Evolutionary conservation across 2,888 invertebrate genomes (phyloP), one percentile per base, ranked within the genome.

Genomic region (Sussaba pulchella): DNA sequence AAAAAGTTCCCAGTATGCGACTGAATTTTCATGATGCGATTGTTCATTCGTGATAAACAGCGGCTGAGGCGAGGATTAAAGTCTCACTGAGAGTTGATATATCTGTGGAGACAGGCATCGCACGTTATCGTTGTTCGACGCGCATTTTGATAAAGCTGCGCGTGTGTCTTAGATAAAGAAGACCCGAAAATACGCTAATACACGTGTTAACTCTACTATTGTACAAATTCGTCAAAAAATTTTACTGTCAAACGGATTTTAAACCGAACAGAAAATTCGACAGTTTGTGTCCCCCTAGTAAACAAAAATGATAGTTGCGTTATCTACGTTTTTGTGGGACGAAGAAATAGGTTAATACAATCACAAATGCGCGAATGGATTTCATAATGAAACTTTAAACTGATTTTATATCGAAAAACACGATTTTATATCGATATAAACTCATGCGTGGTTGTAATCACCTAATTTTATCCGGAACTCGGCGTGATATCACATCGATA

Each of bases 141-240:
- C 43, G 57, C 70, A n/a, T 43, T 43, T 43, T 41, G 70, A 70
- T 70, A 70, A 70, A 41, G 24, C 70, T 19, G 43, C 57, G 12
- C 45, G 43, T 70, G 70, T 57, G 26, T 17, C 17, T 12, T 17
- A 45, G 57, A 70, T 57, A 57, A 57, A 41, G 26, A 43, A 2
- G 1, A 54, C 41, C 24, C 45, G 17, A 70, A 57, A 24, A 9
- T 57, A 43, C 43, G 12, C n/a, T 4, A 45, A 17, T 17, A 36
- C 70, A 31, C 70, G 57, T 45, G 70, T 12, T 70, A 31, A 31
- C 26, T 57, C 17, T n/a, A 57, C 17, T 43, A 43, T 57, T 45
- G 31, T 31, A 54, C 26, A 43, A 54, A 69, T 17, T 57, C 26
- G 8, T 41, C n/a, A 21, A n/a, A n/a, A n/a, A n/a, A n/a, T n/a